Percentiles rank a stretch among this genome's conserved stretches.
Conservation (phyloP, 2,113 vertebrate genomes). For the Alethe diademata region DNA sequence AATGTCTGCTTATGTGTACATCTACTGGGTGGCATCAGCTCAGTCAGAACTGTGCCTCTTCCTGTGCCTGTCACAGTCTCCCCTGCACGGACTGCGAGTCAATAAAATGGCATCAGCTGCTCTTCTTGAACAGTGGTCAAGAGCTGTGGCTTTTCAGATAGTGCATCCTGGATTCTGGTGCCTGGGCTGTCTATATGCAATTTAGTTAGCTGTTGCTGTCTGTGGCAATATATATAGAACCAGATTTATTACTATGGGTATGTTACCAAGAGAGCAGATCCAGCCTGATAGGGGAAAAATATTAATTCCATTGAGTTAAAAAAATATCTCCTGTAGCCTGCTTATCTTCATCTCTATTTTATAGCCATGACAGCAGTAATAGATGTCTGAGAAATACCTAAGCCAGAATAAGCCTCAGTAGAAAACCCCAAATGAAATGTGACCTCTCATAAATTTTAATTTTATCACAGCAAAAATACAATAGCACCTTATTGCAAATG, state of each 20-base stretch:
- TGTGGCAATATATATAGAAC: background rate
- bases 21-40: background rate
- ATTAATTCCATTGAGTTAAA: background rate
- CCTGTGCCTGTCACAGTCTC: background rate
- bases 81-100: background rate
- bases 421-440: background rate
- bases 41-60: background rate
- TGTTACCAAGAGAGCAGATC: slow-evolving; percentile 13
- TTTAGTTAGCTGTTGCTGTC: background rate
- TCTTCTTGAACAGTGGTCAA: background rate
- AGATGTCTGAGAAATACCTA: slow-evolving; percentile 2
- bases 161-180: background rate
- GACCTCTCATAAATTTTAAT: background rate
- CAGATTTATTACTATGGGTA: slow-evolving; percentile 16
- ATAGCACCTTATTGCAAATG: background rate
- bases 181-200: background rate
- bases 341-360: background rate
- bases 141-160: background rate
- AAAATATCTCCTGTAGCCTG: background rate
- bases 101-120: background rate
- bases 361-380: background rate
- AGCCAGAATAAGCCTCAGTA: background rate
- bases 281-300: background rate
- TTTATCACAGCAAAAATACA: background rate
- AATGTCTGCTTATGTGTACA: background rate